Evolutionary conservation across 2,113 vertebrate genomes (phyloP), one percentile per base, ranked within the genome.

Genomic region (Saguinus midas): DNA sequence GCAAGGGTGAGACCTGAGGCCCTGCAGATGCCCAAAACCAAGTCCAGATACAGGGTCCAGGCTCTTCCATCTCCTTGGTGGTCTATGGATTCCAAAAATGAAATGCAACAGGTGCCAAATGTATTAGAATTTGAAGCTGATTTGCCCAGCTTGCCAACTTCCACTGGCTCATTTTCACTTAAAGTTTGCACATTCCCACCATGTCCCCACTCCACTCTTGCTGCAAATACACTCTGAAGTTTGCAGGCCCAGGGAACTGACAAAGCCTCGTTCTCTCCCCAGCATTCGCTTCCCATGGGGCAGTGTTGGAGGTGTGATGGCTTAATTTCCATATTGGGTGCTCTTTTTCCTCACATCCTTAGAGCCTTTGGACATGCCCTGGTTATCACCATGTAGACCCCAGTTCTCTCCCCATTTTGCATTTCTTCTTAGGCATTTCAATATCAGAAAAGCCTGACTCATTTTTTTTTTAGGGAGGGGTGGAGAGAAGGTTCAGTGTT

Each of bases 291-390:
- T 11, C 1, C 27, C n/a, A 40, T 1, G 0, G 61, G 58, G 17
- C 8, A 37, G 23, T 2, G n/a, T 0, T 8, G 35, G 88, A 68
- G 43, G 21, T 1, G 0, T 3, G 0, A 3, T 2, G 50, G 73
- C 27, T 64, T 40, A 3, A 23, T 10, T 8, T 64, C 3, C 1
- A 2, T 23, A 32, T 21, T 13, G 23, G 45, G 21, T 5, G 4
- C 35, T 58, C 35, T 25, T 1, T 37, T 45, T 68, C 25, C 70
- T 72, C 6, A 0, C 37, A 12, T n/a, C 50, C 55, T 52, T 18
- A 0, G 2, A 25, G 43, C 43, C 48, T 55, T 80, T n/a, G 20
- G 25, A 11, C 18, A 1, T 43, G 45, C 4, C 0, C 18, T 58
- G 37, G 8, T n/a, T 13, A 1, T 35, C 23, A 0, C 17, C 43